Evolutionary conservation across 2,888 invertebrate genomes (phyloP).

Genomic region (Actias luna): DNA sequence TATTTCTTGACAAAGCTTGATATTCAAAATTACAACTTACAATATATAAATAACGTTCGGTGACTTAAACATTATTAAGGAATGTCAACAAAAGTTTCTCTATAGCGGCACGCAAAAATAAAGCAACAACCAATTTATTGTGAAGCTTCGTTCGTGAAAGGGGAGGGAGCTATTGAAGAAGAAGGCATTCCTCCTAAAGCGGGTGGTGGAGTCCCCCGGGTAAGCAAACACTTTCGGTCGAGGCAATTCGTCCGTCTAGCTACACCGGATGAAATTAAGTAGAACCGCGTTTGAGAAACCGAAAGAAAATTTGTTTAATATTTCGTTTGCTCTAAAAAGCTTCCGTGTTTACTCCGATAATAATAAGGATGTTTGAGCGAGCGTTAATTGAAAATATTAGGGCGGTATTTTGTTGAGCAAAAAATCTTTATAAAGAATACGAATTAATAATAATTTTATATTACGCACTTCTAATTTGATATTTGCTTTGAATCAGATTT

Average conservation of each 20-base stretch:
- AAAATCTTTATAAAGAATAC: neutral
- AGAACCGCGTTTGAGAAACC: conserved; percentile 23
- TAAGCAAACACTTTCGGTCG: conserved; percentile 54
- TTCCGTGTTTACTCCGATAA: neutral
- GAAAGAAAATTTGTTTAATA: conserved; percentile 16
- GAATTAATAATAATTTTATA: conserved; percentile 6
- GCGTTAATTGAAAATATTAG: conserved; percentile 4
- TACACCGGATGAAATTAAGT: conserved; percentile 40
- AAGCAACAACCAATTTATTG: conserved; percentile 44
- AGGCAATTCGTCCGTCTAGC: conserved; percentile 43
- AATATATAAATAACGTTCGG: neutral
- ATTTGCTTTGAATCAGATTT: neutral
- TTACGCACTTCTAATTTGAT: neutral
- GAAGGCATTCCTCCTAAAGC: conserved; percentile 24
- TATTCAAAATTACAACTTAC: too few species aligned
- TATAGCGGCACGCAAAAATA: conserved; percentile 28
- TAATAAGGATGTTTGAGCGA: conserved; percentile 11
- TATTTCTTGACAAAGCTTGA: too few species aligned
- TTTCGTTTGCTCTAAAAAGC: conserved; percentile 10
- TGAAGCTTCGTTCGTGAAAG: conserved; percentile 40
- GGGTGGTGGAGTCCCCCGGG: conserved; percentile 37
- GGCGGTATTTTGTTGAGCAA: neutral
- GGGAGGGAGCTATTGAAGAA: conserved; percentile 27
- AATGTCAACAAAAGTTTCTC: conserved; percentile 9
- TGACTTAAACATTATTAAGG: neutral